Evolutionary conservation across 2,113 vertebrate genomes (phyloP), one percentile per base, ranked within the genome.

Genomic region (Microtus oregoni): DNA sequence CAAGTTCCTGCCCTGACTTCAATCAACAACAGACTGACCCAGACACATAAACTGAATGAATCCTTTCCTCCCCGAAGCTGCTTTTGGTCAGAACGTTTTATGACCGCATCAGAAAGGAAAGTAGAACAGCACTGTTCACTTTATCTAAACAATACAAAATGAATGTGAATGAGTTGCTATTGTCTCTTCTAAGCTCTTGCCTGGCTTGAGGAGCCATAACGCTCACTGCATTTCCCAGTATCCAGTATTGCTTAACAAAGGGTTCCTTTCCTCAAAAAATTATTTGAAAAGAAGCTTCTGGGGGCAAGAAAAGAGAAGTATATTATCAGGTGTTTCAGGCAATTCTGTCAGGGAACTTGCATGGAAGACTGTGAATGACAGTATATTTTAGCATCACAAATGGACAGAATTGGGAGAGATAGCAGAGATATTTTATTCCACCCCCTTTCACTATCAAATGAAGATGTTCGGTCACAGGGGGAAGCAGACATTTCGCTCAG

Each of bases 341-440:
- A n/a, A 63, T 24, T 38, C 58, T 67, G 63, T 78, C 32, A 68
- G 41, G 52, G 81, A 50, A 35, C 61, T 89, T 92, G 63, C 77
- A 67, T 63, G 72, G n/a, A 96, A 97, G 35, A 58, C 14, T 58
- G 44, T 58, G 47, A 93, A 72, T 77, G 58, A 50, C 38, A 78
- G 24, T 22, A 5, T 73, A 77, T 72, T 96, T 96, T 93, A 95
- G 76, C 68, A 77, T 82, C 90, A 67, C 38, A 92, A 81, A 96
- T 86, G 95, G 87, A 95, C 65, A 61, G 77, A 94, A 58, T 75
- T 91, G 32, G n/a, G 90, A 90, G 52, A 35, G n/a, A 61, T 24
- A 20, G 55, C 58, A 50, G 8, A 95, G 38, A 90, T 79, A 78
- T 58, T 85, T 79, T 68, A 91, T 81, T 28, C 30, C 47, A 70